Conservation (phyloP, 2,113 vertebrate species). For the Dinomys branickii region DNA sequence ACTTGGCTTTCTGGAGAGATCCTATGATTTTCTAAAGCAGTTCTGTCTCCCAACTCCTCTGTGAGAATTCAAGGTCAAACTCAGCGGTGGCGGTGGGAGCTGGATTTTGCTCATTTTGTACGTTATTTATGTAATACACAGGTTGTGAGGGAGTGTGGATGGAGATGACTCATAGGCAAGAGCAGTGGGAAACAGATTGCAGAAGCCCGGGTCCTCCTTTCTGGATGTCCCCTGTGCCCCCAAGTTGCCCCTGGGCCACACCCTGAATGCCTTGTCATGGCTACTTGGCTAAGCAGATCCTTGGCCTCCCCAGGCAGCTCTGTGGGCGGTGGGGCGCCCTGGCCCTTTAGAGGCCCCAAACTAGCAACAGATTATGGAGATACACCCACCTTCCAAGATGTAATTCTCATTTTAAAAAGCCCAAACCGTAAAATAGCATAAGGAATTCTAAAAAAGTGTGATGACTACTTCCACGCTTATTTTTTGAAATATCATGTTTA, state of each 20-base stretch:
- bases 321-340: background rate
- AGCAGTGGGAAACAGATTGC: constrained; percentile 77
- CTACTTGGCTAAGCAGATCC: background rate
- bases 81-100: background rate
- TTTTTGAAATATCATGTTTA: constrained; percentile 80
- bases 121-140: constrained; percentile 78
- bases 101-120: constrained; percentile 77
- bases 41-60: background rate
- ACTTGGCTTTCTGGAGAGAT: background rate
- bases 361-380: background rate
- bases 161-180: constrained; percentile 78
- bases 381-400: constrained; percentile 27
- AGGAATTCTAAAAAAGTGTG: constrained; percentile 75
- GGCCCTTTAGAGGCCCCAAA: background rate
- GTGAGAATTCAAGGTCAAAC: constrained; percentile 66
- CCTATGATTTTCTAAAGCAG: background rate
- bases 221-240: constrained; percentile 16
- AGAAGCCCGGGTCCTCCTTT: constrained; percentile 41
- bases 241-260: background rate
- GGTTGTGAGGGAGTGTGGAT: constrained; percentile 78
- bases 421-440: constrained; percentile 66
- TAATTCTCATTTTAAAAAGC: constrained; percentile 34
- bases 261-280: background rate
- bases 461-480: constrained; percentile 76
- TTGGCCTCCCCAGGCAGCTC: background rate